These are phyloP conservation scores for Oryzaephilus surinamensis DNA, from an alignment of 1,140 invertebrate genomes.

Conservation along the genomic window DNA sequence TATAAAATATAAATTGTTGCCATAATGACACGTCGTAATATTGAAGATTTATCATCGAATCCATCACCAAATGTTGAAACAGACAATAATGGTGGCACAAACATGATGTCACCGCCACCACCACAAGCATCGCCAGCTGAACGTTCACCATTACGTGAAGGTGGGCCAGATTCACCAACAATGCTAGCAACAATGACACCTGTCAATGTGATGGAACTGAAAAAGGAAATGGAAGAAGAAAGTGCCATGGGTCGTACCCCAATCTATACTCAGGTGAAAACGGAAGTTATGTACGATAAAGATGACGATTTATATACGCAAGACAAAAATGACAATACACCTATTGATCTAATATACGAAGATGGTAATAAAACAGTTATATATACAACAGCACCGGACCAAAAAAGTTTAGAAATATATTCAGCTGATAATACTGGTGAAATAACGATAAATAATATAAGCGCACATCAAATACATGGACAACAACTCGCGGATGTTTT, in stretches of 20 bases:
- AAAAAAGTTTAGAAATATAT: constrained; percentile 40
- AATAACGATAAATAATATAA: constrained; percentile 35
- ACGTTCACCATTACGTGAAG: constrained; percentile 27
- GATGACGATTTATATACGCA: constrained; percentile 46
- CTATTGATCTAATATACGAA: constrained; percentile 69
- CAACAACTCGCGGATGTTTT: constrained; percentile 40
- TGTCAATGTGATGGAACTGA: constrained; percentile 53
- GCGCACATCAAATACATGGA: constrained; percentile 39
- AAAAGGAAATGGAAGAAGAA: constrained; percentile 42
- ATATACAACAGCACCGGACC: constrained; percentile 55
- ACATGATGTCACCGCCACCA: constrained; percentile 33
- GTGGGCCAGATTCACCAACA: constrained; percentile 53
- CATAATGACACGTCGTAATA: constrained; percentile 30
- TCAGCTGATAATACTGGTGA: constrained; percentile 40
- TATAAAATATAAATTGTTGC: constrained; percentile 18
- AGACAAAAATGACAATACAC: constrained; percentile 50
- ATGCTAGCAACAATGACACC: constrained; percentile 68
- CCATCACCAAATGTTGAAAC: constrained; percentile 24
- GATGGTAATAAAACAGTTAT: constrained; percentile 72
- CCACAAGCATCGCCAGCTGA: constrained; percentile 32
- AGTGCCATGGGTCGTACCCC: constrained; percentile 45
- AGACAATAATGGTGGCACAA: constrained; percentile 21
- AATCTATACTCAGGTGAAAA: constrained; percentile 45
- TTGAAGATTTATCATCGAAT: constrained; percentile 24
- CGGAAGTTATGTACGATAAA: constrained; percentile 39